Percentiles rank a stretch among this genome's conserved stretches.
phyloP scores from a whole-genome alignment of 2,888 invertebrate genomes.

The Caradrina clavipalpis region DNA sequence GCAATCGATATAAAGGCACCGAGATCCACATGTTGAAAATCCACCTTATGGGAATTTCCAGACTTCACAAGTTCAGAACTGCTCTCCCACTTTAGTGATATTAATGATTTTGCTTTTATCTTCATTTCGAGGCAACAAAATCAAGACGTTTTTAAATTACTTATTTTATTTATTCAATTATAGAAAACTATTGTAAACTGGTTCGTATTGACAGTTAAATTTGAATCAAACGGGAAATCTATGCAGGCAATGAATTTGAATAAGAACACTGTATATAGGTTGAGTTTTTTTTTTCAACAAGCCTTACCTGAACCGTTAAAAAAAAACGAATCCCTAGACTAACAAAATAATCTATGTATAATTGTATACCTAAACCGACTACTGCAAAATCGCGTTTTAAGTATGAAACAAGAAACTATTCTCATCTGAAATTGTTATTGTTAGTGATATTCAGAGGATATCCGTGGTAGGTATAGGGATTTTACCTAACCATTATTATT shows the following conservation, averaged over 20 bases:
- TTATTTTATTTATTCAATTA: not conserved
- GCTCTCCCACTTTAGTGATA: constrained; percentile 3
- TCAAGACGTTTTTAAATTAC: not conserved
- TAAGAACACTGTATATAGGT: too few species aligned
- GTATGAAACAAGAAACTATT: too few species aligned
- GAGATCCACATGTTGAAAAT: constrained; percentile 7
- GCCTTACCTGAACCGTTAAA: too few species aligned
- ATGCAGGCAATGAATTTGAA: not conserved
- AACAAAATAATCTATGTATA: too few species aligned
- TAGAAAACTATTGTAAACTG: not conserved
- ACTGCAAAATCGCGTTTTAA: too few species aligned
- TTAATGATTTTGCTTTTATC: constrained; percentile 2
- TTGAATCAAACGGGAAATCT: not conserved
- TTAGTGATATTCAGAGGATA: too few species aligned
- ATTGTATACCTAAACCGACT: too few species aligned
- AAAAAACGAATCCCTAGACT: too few species aligned
- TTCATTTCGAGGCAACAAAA: not conserved
- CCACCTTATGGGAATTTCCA: not conserved
- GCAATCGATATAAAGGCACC: constrained; percentile 16
- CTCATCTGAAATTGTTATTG: too few species aligned
- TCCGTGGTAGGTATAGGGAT: too few species aligned
- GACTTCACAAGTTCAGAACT: constrained; percentile 6
- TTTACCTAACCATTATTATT: too few species aligned
- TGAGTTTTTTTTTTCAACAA: too few species aligned
- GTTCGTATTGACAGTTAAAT: not conserved